Conservation (phyloP, 2,888 invertebrate species). For the Chironomus riparius region DNA sequence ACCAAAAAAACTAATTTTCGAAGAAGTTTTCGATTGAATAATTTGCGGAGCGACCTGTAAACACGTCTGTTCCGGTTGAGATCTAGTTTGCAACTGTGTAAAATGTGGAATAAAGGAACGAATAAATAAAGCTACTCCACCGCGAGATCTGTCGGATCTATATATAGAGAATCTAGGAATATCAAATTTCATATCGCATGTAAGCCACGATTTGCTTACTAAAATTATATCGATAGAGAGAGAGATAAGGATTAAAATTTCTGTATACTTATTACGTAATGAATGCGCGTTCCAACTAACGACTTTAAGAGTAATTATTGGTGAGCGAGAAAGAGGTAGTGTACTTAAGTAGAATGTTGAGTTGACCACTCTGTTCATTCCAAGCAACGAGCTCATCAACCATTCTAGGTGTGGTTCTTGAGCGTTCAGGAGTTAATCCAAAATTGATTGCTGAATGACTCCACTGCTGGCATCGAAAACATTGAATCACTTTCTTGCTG, state of each 20-base stretch:
- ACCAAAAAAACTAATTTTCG: no score
- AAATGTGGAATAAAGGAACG: no score
- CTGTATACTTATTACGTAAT: neutral
- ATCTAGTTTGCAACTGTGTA: no score
- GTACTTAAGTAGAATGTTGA: neutral
- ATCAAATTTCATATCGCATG: neutral
- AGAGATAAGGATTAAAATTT: neutral
- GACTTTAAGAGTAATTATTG: neutral
- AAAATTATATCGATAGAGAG: neutral
- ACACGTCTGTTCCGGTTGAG: no score
- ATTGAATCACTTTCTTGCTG: slow-evolving; percentile 13
- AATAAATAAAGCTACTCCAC: no score
- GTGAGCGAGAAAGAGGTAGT: neutral
- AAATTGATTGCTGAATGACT: neutral
- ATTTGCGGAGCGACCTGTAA: no score
- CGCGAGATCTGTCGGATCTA: neutral
- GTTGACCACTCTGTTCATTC: neutral
- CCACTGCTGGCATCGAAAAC: slow-evolving; percentile 22
- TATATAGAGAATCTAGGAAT: neutral
- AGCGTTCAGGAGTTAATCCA: neutral
- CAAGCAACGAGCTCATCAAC: neutral
- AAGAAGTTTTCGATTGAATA: no score
- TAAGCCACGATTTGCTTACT: neutral
- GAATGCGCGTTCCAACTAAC: neutral
- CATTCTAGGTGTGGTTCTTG: neutral